Base-by-base conservation (phyloP, 2,888 invertebrate genomes). In the Campaea margaritaria region DNA sequence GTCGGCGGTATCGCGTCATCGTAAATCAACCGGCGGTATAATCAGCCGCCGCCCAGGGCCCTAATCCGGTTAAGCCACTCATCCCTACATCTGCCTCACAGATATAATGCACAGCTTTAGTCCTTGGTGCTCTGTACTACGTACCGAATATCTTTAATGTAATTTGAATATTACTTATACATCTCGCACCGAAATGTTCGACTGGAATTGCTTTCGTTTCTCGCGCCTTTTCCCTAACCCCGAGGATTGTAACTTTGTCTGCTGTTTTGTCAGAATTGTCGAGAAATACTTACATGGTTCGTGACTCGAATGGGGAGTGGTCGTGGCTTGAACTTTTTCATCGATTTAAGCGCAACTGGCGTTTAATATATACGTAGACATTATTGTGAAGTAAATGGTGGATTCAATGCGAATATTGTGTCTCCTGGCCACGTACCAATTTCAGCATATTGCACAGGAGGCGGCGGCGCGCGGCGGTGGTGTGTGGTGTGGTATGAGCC, bases 11-110 rank as follows among this genome's bases (percentile, higher is more conserved):
- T 86, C 86, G 82, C 84, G 85, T 88, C 88, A 86, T 82, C 87
- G 87, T 91, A 91, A 91, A 91, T 92, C 91, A 91, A 85, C 84
- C 79, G 81, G 82, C 70, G 79, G 87, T 82, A 89, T 91, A 89
- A 92, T 90, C 89, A 90, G 87, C 79, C 81, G 75, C 74, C 79
- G 85, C 85, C 84, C 78, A 75, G 70, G 78, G 84, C 81, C 75
- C 72, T 89, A 89, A 91, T 90, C 88, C 87, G 72, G 81, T 82
- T 89, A 87, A 90, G 86, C 87, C 76, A 77, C 83, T 85, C 85
- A 82, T 85, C 81, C 82, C 81, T 85, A 82, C 87, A 86, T 85
- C 84, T 86, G 83, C 82, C 85, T 84, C 82, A 79, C 81, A 81
- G 82, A 85, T 81, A 88, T 85, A 88, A 86, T 87, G 63, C 61